Evolutionary conservation across 35 echinoderm and acorn worm genomes (phyloP).

Genomic region (Eucidaris tribuloides): DNA sequence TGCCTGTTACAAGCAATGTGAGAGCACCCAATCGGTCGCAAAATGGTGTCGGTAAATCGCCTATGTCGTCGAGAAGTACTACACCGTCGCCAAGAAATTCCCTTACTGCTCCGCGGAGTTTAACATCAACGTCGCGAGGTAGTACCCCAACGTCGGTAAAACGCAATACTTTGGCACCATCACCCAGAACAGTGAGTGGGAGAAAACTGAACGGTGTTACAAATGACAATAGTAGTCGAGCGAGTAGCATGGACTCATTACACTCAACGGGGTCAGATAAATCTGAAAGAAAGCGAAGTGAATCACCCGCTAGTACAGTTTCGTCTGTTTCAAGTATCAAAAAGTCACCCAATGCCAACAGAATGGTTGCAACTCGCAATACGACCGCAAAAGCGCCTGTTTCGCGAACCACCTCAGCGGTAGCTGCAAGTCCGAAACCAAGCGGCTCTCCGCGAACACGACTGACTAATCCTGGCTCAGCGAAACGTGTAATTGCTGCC

Average conservation of each 20-base stretch:
- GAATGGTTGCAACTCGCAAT: background rate
- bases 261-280: background rate
- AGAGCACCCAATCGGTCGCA: background rate
- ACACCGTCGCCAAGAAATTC: background rate
- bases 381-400: background rate
- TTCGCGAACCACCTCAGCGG: background rate
- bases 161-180: background rate
- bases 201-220: background rate
- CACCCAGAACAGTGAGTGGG: background rate
- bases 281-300: constrained; percentile 18
- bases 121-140: background rate
- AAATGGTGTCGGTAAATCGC: background rate
- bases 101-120: background rate
- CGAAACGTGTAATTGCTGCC: background rate
- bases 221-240: background rate
- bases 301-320: constrained; percentile 36
- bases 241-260: constrained; percentile 23
- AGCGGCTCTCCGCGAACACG: background rate
- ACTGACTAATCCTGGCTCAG: background rate
- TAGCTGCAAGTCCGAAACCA: background rate
- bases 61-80: background rate
- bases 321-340: constrained; percentile 36
- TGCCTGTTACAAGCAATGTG: background rate
- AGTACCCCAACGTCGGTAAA: background rate
- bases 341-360: background rate